Base-by-base conservation (phyloP, 1,140 invertebrate species). In the Coptotermes formosanus region DNA sequence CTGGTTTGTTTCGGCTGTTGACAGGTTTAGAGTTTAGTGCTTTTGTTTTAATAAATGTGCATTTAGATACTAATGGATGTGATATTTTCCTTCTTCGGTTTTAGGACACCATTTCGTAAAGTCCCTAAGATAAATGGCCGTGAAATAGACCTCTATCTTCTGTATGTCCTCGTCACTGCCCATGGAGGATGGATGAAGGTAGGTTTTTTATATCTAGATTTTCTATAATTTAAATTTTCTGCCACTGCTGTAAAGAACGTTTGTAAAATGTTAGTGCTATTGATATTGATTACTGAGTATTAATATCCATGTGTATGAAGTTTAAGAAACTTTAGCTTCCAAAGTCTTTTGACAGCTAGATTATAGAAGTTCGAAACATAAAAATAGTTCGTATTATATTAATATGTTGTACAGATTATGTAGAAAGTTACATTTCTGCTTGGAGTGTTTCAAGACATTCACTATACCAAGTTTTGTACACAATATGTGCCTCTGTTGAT, bases 101-200 rank as follows among this genome's bases (percentile, higher is more conserved):
- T 69, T 92, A 97, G 96, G 88, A 97, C 96, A 69, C 92, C 95
- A 75, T 95, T 96, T 90, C 93, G 94, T 88, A 93, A 94, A 89
- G 90, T 93, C 85, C 97, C 97, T 84, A 94, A 95, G 91, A 95
- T 99, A 87, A 97, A 95, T 92, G 97, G 97, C 69, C 94, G 95
- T 88, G 96, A 97, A 91, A 94, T 98, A 89, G 97, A 99, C 93
- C 93, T 99, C 84, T 98, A 97, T 91, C 93, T 96, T 82, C 93
- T 99, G 84, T 98, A 98, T 91, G 94, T 94, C 87, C 93, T 97
- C 89, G 97, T 98, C n/a, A 98, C 96, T 87, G 94, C 95, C 85
- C 93, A 96, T 89, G 97, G 97, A 89, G 98, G 98, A 89, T 97
- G 97, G 94, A 94, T 97, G 89, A 98, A 97, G 94, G 97, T 98